Base-by-base conservation (phyloP, 1,140 invertebrate genomes). In the Atopsyche davidsoni region DNA sequence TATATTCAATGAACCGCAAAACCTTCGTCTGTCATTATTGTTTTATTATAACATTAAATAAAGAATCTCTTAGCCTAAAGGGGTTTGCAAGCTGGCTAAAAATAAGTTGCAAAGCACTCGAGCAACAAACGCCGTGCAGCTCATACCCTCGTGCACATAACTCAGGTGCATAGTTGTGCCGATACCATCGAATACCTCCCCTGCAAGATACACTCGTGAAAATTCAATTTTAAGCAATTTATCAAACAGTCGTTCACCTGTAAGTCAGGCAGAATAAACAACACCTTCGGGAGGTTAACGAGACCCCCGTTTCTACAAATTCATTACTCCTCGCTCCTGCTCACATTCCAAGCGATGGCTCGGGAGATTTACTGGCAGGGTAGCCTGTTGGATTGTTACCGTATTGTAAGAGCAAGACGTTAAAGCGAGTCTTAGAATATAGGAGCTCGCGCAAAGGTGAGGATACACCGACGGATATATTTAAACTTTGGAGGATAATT, bases 171-270 rank as follows among this genome's bases (percentile, higher is more conserved):
- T n/a, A n/a, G n/a, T 34, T 34, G n/a, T 34, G 11, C 32, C n/a
- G 32, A 3, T 34, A 4, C 4, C 32, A n/a, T 16, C 32, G 3
- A 34, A 34, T 16, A 16, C 32, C 32, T 34, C n/a, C 16, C 32
- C 16, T 16, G 32, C 16, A 16, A 34, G 32, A 13, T 34, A 4
- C 21, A 31, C 32, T 35, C 18, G 44, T 46, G 44, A 46, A 46
- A 35, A 35, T 46, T 46, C 44, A 46, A 46, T 46, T 46, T 46
- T 32, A 24, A 46, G 44, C 36, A 46, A 46, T 35, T 46, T 18
- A 46, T 46, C 32, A 14, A 13, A 10, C 31, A 31, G 32, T 34
- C 16, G 16, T 34, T 34, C 16, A 34, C 3, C 32, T 34, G 32
- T 16, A 13, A 11, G n/a, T 3, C 11, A n/a, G n/a, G 32, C n/a